Conservation (phyloP, 2,888 invertebrate species). For the Escarpia spicata region DNA sequence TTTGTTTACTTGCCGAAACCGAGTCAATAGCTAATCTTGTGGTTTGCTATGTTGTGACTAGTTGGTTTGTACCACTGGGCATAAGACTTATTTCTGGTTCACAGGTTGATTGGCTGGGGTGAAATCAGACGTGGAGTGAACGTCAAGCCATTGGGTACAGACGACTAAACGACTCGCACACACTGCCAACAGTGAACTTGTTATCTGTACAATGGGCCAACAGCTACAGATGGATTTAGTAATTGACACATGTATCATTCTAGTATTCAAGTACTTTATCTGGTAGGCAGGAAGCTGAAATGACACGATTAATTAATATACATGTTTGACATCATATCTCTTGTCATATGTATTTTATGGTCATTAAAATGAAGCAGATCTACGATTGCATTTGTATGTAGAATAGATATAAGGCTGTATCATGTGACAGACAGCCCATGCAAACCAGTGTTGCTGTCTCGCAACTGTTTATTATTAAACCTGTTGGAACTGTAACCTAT, state of each 20-base stretch:
- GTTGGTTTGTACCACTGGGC: not conserved
- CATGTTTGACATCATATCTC: not conserved
- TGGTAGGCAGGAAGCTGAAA: not conserved
- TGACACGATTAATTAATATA: not conserved
- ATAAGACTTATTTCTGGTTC: not conserved
- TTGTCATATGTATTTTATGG: not conserved
- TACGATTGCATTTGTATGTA: not conserved
- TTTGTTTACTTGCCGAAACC: not conserved
- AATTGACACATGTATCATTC: not conserved
- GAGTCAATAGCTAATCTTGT: not conserved
- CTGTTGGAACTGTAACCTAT: not conserved
- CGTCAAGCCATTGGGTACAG: conserved; percentile 77
- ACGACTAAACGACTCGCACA: not conserved
- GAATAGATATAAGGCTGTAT: not conserved
- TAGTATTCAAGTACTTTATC: not conserved
- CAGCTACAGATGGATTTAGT: not conserved
- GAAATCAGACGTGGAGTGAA: conserved; percentile 97
- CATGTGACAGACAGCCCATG: not conserved
- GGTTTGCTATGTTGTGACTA: no score
- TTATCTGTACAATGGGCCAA: not conserved
- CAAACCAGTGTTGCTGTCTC: not conserved
- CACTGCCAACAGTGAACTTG: not conserved
- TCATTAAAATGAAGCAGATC: not conserved
- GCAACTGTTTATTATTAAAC: not conserved
- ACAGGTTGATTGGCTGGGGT: conserved; percentile 98